Percentiles rank a stretch among this genome's conserved stretches.
Conservation (phyloP, 2,797 vertebrate genomes). For the Enteromius paludinosus region DNA sequence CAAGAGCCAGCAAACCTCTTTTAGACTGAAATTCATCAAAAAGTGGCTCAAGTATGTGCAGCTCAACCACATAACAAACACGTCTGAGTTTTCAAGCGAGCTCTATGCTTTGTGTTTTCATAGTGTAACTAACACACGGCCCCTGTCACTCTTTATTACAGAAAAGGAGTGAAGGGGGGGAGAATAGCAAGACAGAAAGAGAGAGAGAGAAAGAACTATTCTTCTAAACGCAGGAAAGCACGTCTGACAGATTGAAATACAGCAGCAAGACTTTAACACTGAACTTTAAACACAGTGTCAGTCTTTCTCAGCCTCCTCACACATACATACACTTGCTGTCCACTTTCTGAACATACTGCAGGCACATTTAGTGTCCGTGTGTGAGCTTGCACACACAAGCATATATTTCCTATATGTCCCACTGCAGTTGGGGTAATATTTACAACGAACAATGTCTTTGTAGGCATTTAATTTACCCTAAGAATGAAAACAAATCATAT, state of each 20-base stretch:
- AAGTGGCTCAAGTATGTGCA: neutral
- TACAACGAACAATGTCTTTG: conserved; percentile 69
- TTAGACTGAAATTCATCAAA: conserved; percentile 38
- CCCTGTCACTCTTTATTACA: conserved; percentile 86
- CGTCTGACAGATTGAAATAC: conserved; percentile 96
- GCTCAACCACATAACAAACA: conserved; percentile 56
- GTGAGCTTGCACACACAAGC: conserved; percentile 24
- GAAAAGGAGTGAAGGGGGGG: conserved; percentile 54
- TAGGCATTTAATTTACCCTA: conserved; percentile 71
- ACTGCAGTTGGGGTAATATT: conserved; percentile 57
- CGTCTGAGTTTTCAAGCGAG: conserved; percentile 41
- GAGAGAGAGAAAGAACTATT: conserved; percentile 86
- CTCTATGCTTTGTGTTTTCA: conserved; percentile 49
- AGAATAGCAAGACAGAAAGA: too few species aligned
- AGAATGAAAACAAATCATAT: conserved; percentile 64
- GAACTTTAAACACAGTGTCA: conserved; percentile 86
- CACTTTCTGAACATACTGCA: conserved; percentile 57
- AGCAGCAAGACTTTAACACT: conserved; percentile 85
- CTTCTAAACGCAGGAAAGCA: conserved; percentile 89
- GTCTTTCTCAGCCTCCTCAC: conserved; percentile 74
- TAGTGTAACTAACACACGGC: conserved; percentile 52
- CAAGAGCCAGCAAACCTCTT: neutral
- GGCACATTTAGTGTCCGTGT: conserved; percentile 55
- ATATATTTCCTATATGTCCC: conserved; percentile 30
- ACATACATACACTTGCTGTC: conserved; percentile 57